A percentile compares a stretch with the other conserved stretches of the same genome.
Evolutionary conservation across 2,888 invertebrate genomes (phyloP).

Genomic region (Andrena bucephala): DNA sequence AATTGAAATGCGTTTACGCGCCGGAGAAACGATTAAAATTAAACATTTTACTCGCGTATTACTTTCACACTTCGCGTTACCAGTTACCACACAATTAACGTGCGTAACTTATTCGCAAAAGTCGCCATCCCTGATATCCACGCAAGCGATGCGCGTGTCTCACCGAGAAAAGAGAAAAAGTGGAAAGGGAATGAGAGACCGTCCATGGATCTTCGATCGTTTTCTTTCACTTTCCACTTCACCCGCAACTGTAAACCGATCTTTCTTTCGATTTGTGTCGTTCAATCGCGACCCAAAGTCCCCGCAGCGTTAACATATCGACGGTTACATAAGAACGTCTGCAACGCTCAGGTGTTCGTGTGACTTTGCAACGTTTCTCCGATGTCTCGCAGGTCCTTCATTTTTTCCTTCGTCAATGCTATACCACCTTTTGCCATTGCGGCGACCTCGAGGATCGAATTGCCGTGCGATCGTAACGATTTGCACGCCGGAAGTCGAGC

Average conservation of each 20-base stretch:
- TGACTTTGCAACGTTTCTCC: slow-evolving; percentile 36
- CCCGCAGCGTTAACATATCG: slow-evolving; percentile 9
- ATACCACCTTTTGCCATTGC: slow-evolving; percentile 28
- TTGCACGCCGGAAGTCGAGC: slow-evolving; percentile 57
- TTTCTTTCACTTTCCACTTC: not conserved
- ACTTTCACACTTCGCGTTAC: slow-evolving; percentile 10
- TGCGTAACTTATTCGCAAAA: slow-evolving; percentile 6
- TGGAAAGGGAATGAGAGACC: not conserved
- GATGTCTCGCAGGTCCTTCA: slow-evolving; percentile 26
- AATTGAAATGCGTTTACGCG: slow-evolving; percentile 2
- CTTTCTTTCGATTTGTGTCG: not conserved
- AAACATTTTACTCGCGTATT: not conserved
- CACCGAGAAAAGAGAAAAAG: not conserved
- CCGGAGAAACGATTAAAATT: not conserved
- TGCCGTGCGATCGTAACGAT: slow-evolving; percentile 58
- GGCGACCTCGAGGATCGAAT: slow-evolving; percentile 60
- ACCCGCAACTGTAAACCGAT: slow-evolving; percentile 3
- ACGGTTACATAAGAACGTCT: slow-evolving; percentile 48
- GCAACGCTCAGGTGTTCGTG: not conserved
- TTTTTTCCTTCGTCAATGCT: slow-evolving; percentile 22
- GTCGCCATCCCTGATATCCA: not conserved
- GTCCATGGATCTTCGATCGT: not conserved
- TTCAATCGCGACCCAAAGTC: slow-evolving; percentile 14
- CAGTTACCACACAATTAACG: not conserved
- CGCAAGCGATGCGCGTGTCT: not conserved